These are phyloP conservation scores for Heliornis fulica DNA, from an alignment of 2,113 vertebrate genomes.

Conservation along the genomic window DNA sequence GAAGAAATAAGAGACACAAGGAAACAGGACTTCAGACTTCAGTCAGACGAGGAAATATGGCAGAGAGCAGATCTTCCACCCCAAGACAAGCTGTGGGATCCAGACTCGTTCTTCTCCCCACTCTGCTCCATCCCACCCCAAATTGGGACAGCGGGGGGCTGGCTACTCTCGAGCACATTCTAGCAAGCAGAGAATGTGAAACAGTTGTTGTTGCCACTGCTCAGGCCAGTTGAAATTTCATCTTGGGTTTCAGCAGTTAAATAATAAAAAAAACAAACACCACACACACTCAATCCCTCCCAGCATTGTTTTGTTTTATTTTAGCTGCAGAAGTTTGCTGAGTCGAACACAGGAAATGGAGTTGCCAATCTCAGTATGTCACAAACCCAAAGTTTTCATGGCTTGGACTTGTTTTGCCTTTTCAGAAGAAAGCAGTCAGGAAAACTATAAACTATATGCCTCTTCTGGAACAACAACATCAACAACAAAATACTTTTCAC, in stretches of 20 bases:
- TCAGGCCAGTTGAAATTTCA: background rate
- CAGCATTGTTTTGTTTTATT: slow-evolving; percentile 1
- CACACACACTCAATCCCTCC: too few species aligned
- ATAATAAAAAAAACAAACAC: background rate
- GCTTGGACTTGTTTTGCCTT: background rate
- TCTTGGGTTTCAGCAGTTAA: slow-evolving; percentile 13
- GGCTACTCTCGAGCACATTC: background rate
- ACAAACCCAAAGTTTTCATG: background rate
- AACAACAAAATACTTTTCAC: background rate
- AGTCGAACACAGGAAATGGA: background rate
- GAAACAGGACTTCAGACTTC: background rate
- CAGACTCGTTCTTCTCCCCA: background rate
- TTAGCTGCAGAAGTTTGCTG: background rate
- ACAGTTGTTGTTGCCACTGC: slow-evolving; percentile 1
- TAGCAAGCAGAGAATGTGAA: slow-evolving; percentile 17
- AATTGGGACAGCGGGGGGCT: background rate
- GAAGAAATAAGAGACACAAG: background rate
- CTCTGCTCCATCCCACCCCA: background rate
- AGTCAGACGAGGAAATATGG: background rate
- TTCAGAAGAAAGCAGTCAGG: background rate
- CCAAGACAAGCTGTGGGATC: background rate
- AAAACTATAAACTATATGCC: background rate
- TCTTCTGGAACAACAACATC: background rate
- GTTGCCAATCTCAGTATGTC: background rate
- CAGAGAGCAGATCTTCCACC: background rate